phyloP scores from a whole-genome alignment of 2,888 invertebrate genomes.

The Epinotia bilunana region DNA sequence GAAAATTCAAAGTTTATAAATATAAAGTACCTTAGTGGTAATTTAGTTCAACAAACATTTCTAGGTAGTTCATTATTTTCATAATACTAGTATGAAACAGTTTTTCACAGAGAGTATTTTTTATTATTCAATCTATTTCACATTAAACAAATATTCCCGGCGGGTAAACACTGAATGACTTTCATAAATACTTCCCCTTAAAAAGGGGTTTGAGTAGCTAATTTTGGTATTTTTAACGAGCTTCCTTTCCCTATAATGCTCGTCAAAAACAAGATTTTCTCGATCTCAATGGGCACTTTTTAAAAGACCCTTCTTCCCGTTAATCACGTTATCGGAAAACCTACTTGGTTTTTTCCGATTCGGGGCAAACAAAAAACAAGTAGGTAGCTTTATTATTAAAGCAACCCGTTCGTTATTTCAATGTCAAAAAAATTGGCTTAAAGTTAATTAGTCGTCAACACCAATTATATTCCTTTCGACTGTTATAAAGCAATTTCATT shows the following conservation, averaged over 20 bases:
- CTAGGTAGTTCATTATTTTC: background rate
- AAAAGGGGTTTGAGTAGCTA: slow-evolving; percentile 42
- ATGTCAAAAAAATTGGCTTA: too few species aligned
- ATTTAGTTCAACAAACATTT: too few species aligned
- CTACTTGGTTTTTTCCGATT: slow-evolving; percentile 24
- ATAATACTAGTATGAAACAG: background rate
- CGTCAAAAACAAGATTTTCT: slow-evolving; percentile 39
- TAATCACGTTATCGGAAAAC: slow-evolving; percentile 40
- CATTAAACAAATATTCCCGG: slow-evolving; percentile 2
- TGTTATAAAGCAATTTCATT: too few species aligned
- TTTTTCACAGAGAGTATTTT: background rate
- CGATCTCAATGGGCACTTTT: slow-evolving; percentile 44
- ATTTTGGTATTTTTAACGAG: slow-evolving; percentile 43
- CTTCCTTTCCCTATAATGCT: slow-evolving; percentile 33
- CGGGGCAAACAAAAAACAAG: slow-evolving; percentile 35
- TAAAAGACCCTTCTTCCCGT: slow-evolving; percentile 34
- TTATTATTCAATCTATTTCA: background rate
- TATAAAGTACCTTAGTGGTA: too few species aligned
- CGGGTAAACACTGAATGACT: slow-evolving; percentile 15
- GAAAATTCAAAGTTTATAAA: too few species aligned
- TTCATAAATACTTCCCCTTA: slow-evolving; percentile 19
- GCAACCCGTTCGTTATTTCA: background rate
- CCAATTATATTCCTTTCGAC: too few species aligned
- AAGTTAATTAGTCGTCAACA: too few species aligned
- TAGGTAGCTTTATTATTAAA: background rate